Evolutionary conservation across 2,888 invertebrate species (phyloP).

Genomic region (Acrocera orbiculus): DNA sequence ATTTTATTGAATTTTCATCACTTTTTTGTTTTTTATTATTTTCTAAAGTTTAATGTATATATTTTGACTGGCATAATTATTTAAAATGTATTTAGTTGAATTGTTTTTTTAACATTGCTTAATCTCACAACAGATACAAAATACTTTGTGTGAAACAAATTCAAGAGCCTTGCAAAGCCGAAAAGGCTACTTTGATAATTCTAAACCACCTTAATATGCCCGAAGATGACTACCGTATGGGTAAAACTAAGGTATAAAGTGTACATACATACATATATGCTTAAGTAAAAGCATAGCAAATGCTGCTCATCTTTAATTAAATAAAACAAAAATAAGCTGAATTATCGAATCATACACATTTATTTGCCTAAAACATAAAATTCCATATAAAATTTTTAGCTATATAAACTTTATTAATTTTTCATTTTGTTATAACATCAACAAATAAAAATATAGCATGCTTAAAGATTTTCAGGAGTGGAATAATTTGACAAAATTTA

Average conservation of each 20-base stretch:
- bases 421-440: too few relatives aligned
- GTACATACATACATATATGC: conserved; percentile 4
- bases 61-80: too few relatives aligned
- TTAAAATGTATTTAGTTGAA: too few relatives aligned
- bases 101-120: too few relatives aligned
- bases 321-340: background rate
- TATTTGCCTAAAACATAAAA: background rate
- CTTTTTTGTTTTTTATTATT: too few relatives aligned
- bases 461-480: too few relatives aligned
- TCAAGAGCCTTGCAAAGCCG: conserved; percentile 50
- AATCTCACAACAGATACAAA: conserved; percentile 89
- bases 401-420: too few relatives aligned
- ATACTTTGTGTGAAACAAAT: conserved; percentile 72
- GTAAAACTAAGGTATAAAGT: conserved; percentile 89
- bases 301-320: background rate
- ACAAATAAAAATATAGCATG: too few relatives aligned
- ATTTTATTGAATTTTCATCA: too few relatives aligned
- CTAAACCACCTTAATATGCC: conserved; percentile 71
- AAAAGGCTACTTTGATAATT: conserved; percentile 68
- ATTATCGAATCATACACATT: background rate
- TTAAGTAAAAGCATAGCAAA: too few relatives aligned
- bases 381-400: background rate
- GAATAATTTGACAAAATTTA: too few relatives aligned
- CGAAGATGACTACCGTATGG: conserved; percentile 84
- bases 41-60: too few relatives aligned